Conservation (phyloP, 1,140 invertebrate species). For the Sweltsa coloradensis region DNA sequence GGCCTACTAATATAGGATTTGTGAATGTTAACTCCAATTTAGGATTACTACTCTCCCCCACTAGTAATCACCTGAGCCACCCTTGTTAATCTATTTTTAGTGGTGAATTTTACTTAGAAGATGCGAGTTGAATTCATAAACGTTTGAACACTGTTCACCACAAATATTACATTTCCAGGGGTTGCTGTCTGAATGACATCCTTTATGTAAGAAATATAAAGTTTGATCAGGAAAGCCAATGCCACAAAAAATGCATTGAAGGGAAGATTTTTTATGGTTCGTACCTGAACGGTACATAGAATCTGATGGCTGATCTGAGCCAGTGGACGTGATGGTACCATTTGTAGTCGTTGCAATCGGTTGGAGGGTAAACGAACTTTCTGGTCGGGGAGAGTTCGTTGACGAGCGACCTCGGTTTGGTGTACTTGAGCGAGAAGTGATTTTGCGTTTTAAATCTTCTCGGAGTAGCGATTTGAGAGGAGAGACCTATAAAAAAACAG, state of each 20-base stretch:
- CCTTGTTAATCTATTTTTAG: too few species aligned
- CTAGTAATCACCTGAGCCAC: too few species aligned
- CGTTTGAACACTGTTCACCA: constrained; percentile 81
- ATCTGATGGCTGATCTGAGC: constrained; percentile 32
- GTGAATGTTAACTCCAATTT: too few species aligned
- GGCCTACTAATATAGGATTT: too few species aligned
- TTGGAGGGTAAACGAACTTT: constrained; percentile 9
- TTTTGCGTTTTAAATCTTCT: constrained; percentile 57
- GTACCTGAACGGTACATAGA: constrained; percentile 25
- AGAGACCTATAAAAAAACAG: constrained; percentile 55
- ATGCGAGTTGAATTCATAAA: constrained; percentile 95
- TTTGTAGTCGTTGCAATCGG: constrained; percentile 32
- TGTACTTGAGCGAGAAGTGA: constrained; percentile 21
- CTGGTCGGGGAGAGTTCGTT: constrained; percentile 2
- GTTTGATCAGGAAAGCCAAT: constrained; percentile 92
- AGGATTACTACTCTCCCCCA: too few species aligned
- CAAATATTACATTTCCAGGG: constrained; percentile 98
- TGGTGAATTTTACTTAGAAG: constrained; percentile 86
- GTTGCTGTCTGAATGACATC: constrained; percentile 91
- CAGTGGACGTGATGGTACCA: constrained; percentile 51
- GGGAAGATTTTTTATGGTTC: constrained; percentile 24
- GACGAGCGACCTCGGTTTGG: constrained; percentile 2
- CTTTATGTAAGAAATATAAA: constrained; percentile 92
- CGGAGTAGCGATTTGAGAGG: constrained; percentile 69
- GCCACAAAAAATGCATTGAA: constrained; percentile 77